A percentile compares a stretch with the other conserved stretches of the same genome.
These are phyloP conservation scores for Brachionus calyciflorus DNA, from an alignment of 1,140 invertebrate species.

Conservation along the genomic window DNA sequence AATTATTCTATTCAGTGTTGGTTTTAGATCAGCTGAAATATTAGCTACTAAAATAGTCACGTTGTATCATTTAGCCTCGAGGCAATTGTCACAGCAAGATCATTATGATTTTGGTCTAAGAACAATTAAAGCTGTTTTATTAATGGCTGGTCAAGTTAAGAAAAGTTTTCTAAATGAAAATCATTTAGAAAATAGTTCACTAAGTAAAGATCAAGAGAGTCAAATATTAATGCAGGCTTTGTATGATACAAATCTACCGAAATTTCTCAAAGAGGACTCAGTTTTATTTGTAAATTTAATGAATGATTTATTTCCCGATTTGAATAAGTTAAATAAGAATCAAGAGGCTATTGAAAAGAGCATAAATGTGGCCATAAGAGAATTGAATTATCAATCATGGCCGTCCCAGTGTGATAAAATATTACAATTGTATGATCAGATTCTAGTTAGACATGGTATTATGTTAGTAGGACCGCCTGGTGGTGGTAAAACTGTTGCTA, in stretches of 20 bases:
- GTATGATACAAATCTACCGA: conserved; percentile 82
- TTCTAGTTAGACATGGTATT: conserved; percentile 65
- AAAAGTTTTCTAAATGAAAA: conserved; percentile 60
- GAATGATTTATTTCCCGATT: conserved; percentile 75
- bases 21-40: conserved; percentile 59
- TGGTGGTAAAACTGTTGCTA: conserved; percentile 59
- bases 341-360: conserved; percentile 30
- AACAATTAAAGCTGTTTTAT: conserved; percentile 76
- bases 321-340: conserved; percentile 12
- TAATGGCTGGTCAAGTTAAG: conserved; percentile 74
- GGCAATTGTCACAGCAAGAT: conserved; percentile 62
- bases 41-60: conserved; percentile 61
- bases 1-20: conserved; percentile 62
- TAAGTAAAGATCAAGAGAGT: conserved; percentile 15
- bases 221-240: conserved; percentile 65
- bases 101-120: conserved; percentile 84
- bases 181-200: not conserved
- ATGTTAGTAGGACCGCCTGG: conserved; percentile 66
- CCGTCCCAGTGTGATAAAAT: conserved; percentile 22
- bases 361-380: conserved; percentile 7
- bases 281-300: conserved; percentile 78
- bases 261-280: conserved; percentile 75
- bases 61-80: conserved; percentile 57
- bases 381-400: conserved; percentile 33
- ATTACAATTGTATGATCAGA: conserved; percentile 46